phyloP scores from a whole-genome alignment of 1,140 invertebrate species.

The Patella vulgata region DNA sequence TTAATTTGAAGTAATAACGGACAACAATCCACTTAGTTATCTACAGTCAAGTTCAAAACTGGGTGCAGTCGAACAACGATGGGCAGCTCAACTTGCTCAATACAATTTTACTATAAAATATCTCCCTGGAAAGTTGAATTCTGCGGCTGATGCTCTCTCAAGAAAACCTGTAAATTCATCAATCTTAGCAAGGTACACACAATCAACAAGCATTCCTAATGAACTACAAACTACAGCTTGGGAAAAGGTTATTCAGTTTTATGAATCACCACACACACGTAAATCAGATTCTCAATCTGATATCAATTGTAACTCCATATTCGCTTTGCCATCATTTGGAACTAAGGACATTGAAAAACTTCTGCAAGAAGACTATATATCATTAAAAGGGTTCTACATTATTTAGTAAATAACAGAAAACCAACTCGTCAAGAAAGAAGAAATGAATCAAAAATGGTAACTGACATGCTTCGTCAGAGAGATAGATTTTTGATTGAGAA shows the following conservation, averaged over 20 bases:
- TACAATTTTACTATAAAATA: constrained; percentile 17
- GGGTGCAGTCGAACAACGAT: constrained; percentile 7
- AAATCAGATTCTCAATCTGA: too few relatives aligned
- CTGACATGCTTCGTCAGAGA: constrained; percentile 16
- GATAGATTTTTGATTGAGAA: constrained; percentile 12
- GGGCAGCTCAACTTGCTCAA: constrained; percentile 18
- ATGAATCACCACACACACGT: too few relatives aligned
- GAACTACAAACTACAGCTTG: too few relatives aligned
- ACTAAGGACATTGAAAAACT: constrained; percentile 10
- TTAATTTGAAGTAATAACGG: constrained; percentile 11
- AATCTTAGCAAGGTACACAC: too few relatives aligned
- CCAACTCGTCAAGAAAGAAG: constrained; percentile 1
- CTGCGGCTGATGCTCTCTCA: constrained; percentile 8
- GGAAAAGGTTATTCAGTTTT: too few relatives aligned
- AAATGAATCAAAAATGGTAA: not conserved
- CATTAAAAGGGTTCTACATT: constrained; percentile 12
- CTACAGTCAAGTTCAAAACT: constrained; percentile 5
- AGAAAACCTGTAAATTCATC: too few relatives aligned
- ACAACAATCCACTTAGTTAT: constrained; percentile 18
- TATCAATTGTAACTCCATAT: too few relatives aligned
- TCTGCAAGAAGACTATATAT: constrained; percentile 6
- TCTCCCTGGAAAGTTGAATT: constrained; percentile 7
- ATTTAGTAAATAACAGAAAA: constrained; percentile 4
- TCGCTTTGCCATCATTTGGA: constrained; percentile 10
- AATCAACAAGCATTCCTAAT: too few relatives aligned